Evolutionary conservation across 2,888 invertebrate species (phyloP).

Genomic region (Ischnus inquisitorius): DNA sequence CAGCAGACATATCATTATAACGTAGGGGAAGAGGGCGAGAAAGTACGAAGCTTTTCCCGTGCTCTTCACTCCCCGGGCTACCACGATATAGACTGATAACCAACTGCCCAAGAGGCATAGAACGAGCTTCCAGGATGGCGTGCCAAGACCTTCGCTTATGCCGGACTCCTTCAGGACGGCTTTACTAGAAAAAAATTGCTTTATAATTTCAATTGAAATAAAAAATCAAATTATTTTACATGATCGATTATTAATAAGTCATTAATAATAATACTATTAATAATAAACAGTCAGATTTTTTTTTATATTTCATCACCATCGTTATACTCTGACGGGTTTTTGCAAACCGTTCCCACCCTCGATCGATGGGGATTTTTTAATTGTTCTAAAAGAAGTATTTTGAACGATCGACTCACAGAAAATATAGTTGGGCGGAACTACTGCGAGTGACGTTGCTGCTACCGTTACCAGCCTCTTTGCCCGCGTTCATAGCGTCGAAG

Average conservation of each 20-base stretch:
- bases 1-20: slow-evolving; percentile 88
- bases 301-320: no score
- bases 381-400: slow-evolving; percentile 39
- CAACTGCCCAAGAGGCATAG: slow-evolving; percentile 87
- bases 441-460: slow-evolving; percentile 43
- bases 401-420: slow-evolving; percentile 48
- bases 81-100: slow-evolving; percentile 86
- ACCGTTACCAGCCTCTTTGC: slow-evolving; percentile 23
- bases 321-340: no score
- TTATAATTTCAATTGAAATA: no score
- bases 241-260: no score
- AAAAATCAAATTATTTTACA: no score
- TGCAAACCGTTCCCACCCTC: no score
- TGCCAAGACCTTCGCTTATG: slow-evolving; percentile 87
- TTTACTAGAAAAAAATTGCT: slow-evolving; percentile 82
- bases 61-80: slow-evolving; percentile 87
- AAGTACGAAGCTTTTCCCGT: slow-evolving; percentile 90
- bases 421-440: slow-evolving; percentile 67
- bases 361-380: background rate
- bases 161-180: slow-evolving; percentile 86
- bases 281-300: no score
- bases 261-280: no score
- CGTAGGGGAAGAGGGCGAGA: slow-evolving; percentile 90
- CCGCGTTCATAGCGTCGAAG: slow-evolving; percentile 80
- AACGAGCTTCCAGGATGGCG: slow-evolving; percentile 87